Base-by-base conservation (phyloP, 1,140 invertebrate genomes). In the Drosophila watanabei region DNA sequence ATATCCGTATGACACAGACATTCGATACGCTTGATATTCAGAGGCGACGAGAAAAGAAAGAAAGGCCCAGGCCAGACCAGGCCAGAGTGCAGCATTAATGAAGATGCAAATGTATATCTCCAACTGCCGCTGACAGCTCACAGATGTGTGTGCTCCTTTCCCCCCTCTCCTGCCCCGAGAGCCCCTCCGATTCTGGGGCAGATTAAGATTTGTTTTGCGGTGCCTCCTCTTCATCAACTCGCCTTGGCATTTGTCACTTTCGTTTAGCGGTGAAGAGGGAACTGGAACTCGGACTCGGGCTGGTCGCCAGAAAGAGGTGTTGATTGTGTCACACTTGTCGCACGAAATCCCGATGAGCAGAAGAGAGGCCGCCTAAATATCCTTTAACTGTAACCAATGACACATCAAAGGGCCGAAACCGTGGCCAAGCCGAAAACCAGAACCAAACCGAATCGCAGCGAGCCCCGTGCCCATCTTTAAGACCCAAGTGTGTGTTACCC, bases 311-410 rank as follows among this genome's bases (percentile, higher is more conserved):
- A 54, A 85, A 85, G 81, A 88, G 81, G 86, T 89, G 86, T 91
- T 91, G 86, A 89, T 91, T 91, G 86, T 91, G 86, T 89, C 82
- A 91, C 79, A 88, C 85, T 88, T 89, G 85, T 81, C 85, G 49
- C 35, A 32, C 5, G 41, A 52, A 56, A 79, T 41, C 37, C 49
- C 61, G 18, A 56, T 6, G 20, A 35, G 33, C 11, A 14, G 16
- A 48, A n/a, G n/a, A n/a, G n/a, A n/a, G 63, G 78, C 80, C 81
- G 85, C 85, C 82, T 83, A 82, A 89, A 89, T 90, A 90, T 90
- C 85, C 85, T 89, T 89, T 85, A 89, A 85, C 86, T 89, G 82
- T 89, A 90, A 89, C 85, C 79, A 90, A 89, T 89, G 81, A 89
- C 75, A 90, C 85, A 79, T 90, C 85, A 89, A 89, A 85, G 75